Evolutionary conservation across 2,113 vertebrate species (phyloP).

Genomic region (Oncorhynchus kisutch): DNA sequence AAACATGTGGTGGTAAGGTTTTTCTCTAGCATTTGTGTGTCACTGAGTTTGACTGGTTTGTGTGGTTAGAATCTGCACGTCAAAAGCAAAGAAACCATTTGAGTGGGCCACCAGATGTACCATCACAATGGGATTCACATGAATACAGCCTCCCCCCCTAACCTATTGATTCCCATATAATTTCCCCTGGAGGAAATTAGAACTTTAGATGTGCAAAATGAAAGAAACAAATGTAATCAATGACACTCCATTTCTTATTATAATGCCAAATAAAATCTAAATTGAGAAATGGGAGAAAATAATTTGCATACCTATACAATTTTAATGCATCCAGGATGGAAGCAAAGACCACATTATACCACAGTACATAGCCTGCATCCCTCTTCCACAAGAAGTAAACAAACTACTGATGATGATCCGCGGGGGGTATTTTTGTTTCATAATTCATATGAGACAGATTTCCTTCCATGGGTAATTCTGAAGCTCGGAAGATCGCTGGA

Average conservation of each 20-base stretch:
- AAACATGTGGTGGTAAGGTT: constrained; percentile 53
- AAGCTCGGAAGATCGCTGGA: constrained; percentile 17
- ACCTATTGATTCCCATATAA: neutral
- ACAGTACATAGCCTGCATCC: neutral
- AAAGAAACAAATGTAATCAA: constrained; percentile 42
- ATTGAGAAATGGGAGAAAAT: constrained; percentile 10
- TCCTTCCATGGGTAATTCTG: constrained; percentile 21
- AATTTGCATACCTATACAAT: constrained; percentile 59
- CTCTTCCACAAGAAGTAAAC: constrained; percentile 21
- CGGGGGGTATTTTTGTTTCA: constrained; percentile 16
- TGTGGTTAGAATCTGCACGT: constrained; percentile 33
- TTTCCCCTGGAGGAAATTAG: constrained; percentile 6
- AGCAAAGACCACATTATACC: constrained; percentile 8
- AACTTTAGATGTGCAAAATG: constrained; percentile 7
- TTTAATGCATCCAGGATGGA: constrained; percentile 34
- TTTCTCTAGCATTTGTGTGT: constrained; percentile 46
- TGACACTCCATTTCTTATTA: constrained; percentile 11
- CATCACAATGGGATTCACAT: constrained; percentile 27
- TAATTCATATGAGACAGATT: constrained; percentile 29
- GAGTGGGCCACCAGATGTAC: constrained; percentile 71
- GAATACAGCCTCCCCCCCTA: constrained; percentile 13
- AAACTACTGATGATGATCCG: constrained; percentile 24
- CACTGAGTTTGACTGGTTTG: constrained; percentile 48
- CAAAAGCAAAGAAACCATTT: constrained; percentile 55
- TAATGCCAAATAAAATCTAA: constrained; percentile 20